A percentile compares a stretch with the other conserved stretches of the same genome.
phyloP scores from a whole-genome alignment of 2,888 invertebrate genomes.

The Ennomos erosarius region DNA sequence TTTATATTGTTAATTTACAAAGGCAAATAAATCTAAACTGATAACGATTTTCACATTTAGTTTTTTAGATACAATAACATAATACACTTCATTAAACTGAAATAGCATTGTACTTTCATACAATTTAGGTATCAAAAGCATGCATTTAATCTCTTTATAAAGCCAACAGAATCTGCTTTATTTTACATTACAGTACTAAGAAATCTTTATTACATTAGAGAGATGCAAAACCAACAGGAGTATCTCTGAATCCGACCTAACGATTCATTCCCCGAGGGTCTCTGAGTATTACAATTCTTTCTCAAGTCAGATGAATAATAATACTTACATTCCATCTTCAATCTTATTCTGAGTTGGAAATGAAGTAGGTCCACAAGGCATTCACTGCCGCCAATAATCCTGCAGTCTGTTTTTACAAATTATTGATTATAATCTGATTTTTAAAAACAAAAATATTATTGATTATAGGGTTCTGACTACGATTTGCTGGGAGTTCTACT shows the following conservation, averaged over 20 bases:
- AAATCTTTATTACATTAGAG: conserved; percentile 29
- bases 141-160: neutral
- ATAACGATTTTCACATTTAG: too few species aligned
- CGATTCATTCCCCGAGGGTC: conserved; percentile 39
- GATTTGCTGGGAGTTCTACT: too few species aligned
- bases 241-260: conserved; percentile 37
- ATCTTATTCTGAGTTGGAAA: conserved; percentile 35
- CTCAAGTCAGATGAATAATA: conserved; percentile 39
- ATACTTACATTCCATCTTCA: conserved; percentile 37
- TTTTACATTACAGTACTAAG: conserved; percentile 21
- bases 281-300: conserved; percentile 41
- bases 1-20: too few species aligned
- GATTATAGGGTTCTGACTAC: too few species aligned
- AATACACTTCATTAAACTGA: too few species aligned
- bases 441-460: too few species aligned
- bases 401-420: conserved; percentile 10
- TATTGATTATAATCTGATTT: neutral
- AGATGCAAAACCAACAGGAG: conserved; percentile 26
- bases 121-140: too few species aligned
- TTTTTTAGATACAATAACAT: too few species aligned
- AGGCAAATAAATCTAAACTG: too few species aligned
- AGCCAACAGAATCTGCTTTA: conserved; percentile 1
- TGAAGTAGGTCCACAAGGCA: conserved; percentile 28
- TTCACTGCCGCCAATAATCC: conserved; percentile 23
- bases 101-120: too few species aligned